Evolutionary conservation across 64 coral and sea anemone genomes (phyloP).

Genomic region (Dendronephthya gigantea): DNA sequence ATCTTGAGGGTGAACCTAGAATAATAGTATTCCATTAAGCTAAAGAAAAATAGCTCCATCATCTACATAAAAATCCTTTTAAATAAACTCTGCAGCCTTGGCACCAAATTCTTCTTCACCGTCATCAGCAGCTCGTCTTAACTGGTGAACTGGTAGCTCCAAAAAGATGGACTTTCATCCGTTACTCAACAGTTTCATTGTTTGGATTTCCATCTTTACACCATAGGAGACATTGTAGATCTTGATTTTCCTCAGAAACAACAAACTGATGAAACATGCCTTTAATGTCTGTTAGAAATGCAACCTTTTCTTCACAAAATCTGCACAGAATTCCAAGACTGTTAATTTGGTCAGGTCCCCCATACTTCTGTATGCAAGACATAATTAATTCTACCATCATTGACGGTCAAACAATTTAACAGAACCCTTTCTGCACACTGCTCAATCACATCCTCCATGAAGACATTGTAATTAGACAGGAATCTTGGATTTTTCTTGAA

Average conservation of each 20-base stretch:
- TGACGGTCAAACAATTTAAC: slow-evolving; percentile 11
- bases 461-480: neutral
- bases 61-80: no score
- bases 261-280: neutral
- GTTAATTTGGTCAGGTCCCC: neutral
- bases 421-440: slow-evolving; percentile 3
- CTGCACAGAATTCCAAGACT: neutral
- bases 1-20: no score
- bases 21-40: no score
- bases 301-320: neutral
- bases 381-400: slow-evolving; percentile 40
- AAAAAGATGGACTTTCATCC: slow-evolving; percentile 1
- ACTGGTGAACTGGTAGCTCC: slow-evolving; percentile 3
- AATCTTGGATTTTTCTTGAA: slow-evolving; percentile 28
- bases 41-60: no score
- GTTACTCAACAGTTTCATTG: neutral
- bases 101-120: slow-evolving; percentile 27
- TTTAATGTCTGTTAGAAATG: neutral
- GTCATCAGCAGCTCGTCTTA: slow-evolving; percentile 32
- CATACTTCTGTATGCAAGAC: slow-evolving; percentile 33
- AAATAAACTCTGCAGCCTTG: slow-evolving; percentile 10
- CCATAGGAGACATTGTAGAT: neutral
- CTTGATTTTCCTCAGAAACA: neutral
- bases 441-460: neutral
- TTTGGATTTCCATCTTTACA: neutral